A percentile compares a stretch with the other conserved stretches of the same genome.
phyloP scores from a whole-genome alignment of 1,140 invertebrate species.

The Aphelenchoides fujianensis region DNA sequence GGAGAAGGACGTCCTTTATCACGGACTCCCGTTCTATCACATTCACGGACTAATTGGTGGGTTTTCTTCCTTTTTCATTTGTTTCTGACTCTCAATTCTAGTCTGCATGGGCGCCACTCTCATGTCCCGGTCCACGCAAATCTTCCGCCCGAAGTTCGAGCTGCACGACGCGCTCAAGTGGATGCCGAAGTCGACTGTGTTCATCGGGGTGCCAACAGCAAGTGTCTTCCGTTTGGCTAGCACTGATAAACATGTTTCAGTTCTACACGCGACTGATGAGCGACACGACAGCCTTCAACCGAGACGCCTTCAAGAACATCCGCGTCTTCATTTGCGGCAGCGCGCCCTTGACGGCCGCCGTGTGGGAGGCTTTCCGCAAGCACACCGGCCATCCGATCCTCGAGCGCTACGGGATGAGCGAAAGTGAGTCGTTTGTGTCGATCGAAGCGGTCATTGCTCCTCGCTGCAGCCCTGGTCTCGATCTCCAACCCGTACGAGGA shows the following conservation, averaged over 20 bases:
- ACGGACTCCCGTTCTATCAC: constrained; percentile 57
- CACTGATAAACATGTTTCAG: too few species aligned
- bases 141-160: constrained; percentile 59
- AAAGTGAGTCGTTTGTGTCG: constrained; percentile 38
- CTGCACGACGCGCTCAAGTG: constrained; percentile 53
- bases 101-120: too few species aligned
- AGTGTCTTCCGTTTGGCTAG: too few species aligned
- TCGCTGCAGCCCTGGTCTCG: constrained; percentile 49
- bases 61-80: too few species aligned
- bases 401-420: constrained; percentile 61
- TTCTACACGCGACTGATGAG: constrained; percentile 51
- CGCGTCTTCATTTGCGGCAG: constrained; percentile 57
- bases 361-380: constrained; percentile 53
- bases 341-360: constrained; percentile 50
- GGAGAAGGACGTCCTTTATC: constrained; percentile 35
- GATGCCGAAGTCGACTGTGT: constrained; percentile 54
- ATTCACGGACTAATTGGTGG: constrained; percentile 58
- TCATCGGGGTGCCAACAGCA: constrained; percentile 62
- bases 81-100: too few species aligned
- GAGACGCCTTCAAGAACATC: constrained; percentile 47
- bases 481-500: constrained; percentile 57
- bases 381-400: constrained; percentile 56
- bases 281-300: constrained; percentile 28
- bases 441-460: background rate
- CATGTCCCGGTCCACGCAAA: constrained; percentile 50